Evolutionary conservation across 2,888 invertebrate genomes (phyloP), one percentile per base, ranked within the genome.

Genomic region (Clusia tigrina): DNA sequence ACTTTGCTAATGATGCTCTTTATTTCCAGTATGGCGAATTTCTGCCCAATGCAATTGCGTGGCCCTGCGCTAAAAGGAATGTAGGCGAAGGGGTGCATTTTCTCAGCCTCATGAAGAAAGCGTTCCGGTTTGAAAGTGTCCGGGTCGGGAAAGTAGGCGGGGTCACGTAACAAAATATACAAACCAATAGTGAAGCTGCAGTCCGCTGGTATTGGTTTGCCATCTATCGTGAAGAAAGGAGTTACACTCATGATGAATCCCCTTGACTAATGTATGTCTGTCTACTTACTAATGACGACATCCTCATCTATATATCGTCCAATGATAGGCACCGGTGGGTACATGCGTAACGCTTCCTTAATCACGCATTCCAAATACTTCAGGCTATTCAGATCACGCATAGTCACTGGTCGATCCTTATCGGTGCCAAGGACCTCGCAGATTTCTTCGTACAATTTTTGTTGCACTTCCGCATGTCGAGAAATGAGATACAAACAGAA

Each of bases 321-420:
- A 54, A 91, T 86, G 24, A 89, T 83, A 37, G 88, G 88, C 1
- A 90, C 89, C 53, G 89, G 88, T 0, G 90, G 90, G 72, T 87
- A 88, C 18, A 90, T 73, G 32, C 90, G 81, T 64, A 90, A 70
- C 0, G 88, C 84, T 78, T 90, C 90, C 74, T 90, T 90, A 22
- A 91, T 87, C 58, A 89, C 89, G 65, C 87, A 86, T 63, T 90
- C 90, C 65, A 90, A 80, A 53, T 78, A 81, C 62, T 78, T 79
- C 0, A 82, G 64, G 46, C 80, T 70, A n/a, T 74, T 72, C 2
- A 81, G 65, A n/a, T 81, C 72, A 0, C 75, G 69, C 52, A 74
- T 62, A 0, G 68, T 69, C 2, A 76, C 60, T 1, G 74, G 48
- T 2, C 59, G 62, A 1, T 60, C 32, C 1, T 54, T 63, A 48